Evolutionary conservation across 2,113 vertebrate species (phyloP).

Genomic region (Ceyx cyanopectus): DNA sequence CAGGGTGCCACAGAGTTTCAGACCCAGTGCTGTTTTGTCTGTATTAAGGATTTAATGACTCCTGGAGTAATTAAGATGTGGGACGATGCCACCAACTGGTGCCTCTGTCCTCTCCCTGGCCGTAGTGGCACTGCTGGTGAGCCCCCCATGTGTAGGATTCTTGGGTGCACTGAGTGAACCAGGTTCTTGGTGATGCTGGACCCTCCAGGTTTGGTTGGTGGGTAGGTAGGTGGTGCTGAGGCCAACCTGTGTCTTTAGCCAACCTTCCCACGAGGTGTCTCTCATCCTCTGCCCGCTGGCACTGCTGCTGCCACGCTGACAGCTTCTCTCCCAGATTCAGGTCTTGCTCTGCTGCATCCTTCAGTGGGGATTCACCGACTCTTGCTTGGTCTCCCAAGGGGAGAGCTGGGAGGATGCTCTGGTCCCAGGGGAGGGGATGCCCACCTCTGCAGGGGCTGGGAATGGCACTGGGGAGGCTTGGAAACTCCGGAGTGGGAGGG

Average conservation of each 20-base stretch:
- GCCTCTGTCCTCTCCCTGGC: background rate
- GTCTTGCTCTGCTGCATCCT: background rate
- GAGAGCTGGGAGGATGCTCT: background rate
- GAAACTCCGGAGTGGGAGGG: background rate
- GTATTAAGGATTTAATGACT: constrained; percentile 11
- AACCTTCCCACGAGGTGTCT: constrained; percentile 34
- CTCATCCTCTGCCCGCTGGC: background rate
- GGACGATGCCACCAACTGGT: background rate
- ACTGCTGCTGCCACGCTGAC: accelerated
- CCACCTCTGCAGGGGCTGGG: background rate
- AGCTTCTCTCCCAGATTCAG: background rate
- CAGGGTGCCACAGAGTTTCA: background rate
- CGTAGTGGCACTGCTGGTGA: constrained; percentile 26
- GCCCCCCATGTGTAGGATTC: background rate
- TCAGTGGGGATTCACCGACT: background rate
- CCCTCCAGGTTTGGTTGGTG: constrained; percentile 5
- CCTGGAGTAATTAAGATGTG: background rate
- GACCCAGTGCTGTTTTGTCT: background rate
- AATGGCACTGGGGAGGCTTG: background rate
- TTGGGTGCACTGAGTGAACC: constrained; percentile 33
- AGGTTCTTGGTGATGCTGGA: constrained; percentile 24
- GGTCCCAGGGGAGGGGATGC: background rate
- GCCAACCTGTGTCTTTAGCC: background rate
- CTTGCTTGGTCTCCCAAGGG: background rate
- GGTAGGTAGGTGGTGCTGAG: background rate